Base-by-base conservation (phyloP, 2,888 invertebrate genomes). In the Drosophila multiciliata region DNA sequence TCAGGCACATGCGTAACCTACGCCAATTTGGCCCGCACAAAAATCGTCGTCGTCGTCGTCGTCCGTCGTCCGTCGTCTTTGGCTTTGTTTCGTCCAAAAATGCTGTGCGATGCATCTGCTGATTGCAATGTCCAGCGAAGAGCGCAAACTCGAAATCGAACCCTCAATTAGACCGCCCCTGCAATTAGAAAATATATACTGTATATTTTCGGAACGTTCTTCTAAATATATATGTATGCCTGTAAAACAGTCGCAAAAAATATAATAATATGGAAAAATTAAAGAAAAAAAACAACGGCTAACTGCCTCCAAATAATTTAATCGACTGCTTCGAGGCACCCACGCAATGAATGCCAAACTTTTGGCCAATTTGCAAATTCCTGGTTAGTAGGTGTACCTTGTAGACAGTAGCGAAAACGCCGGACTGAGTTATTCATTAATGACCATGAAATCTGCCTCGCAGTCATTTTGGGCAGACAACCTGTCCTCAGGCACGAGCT, bases 381-480 rank as follows among this genome's bases (percentile, higher is more conserved):
- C 72, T 68, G 63, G 17, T 45, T 72, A 67, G 74, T 80, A 77
- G 77, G 71, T 65, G 45, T 38, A 48, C 33, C 33, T 11, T 38
- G 29, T 42, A 42, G 55, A 59, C 71, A 66, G 52, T 57, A 75
- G 67, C 65, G 38, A 55, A 32, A 65, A 40, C 65, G 38, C 52
- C 57, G 71, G 67, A 65, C 59, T 42, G 42, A 54, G 64, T 60
- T 80, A 45, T 33, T 49, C 67, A 70, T 81, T 91, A 90, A 90
- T 86, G 87, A 89, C 90, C 92, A 92, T 91, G 84, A 92, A 91
- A 91, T 91, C 83, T 83, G 90, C 90, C 89, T 80, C 65, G 68
- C 38, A 87, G 87, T 71, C 80, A 80, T 81, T 80, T 73, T 57
- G 68, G 68, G 75, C 74, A 78, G 89, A 87, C 81, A 63, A 73